Evolutionary conservation across 2,797 vertebrate genomes (phyloP).

Genomic region (Rhynchotus rufescens): DNA sequence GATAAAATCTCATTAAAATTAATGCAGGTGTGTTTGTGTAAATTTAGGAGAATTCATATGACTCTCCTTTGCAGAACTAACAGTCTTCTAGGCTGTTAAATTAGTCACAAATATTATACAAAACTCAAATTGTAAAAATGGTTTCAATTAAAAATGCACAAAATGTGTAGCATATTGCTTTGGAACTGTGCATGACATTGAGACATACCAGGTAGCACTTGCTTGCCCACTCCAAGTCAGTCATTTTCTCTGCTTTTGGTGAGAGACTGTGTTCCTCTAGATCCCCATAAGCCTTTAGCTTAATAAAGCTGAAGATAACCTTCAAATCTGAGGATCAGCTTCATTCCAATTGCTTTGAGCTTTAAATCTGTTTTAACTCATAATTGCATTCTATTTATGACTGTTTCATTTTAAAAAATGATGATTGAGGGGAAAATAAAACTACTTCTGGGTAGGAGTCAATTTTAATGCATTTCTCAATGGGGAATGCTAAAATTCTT

Average conservation of each 20-base stretch:
- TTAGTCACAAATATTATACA: not conserved
- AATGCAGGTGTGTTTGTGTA: not conserved
- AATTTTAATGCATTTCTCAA: not conserved
- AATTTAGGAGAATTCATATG: not conserved
- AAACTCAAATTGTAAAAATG: not conserved
- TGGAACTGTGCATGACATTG: not conserved
- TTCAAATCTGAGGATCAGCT: not conserved
- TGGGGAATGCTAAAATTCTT: not conserved
- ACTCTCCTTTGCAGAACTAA: accelerated
- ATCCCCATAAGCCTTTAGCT: not conserved
- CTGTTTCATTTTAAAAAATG: not conserved
- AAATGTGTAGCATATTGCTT: not conserved
- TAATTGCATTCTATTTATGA: not conserved
- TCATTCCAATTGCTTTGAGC: not conserved
- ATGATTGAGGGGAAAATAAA: not conserved
- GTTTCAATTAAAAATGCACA: not conserved
- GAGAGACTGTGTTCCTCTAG: not conserved
- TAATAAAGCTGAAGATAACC: slow-evolving; percentile 7
- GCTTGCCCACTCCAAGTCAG: not conserved
- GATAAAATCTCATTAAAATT: not conserved
- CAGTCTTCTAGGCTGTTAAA: not conserved
- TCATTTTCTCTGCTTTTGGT: not conserved
- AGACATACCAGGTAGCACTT: accelerated
- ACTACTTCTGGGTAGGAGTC: not conserved
- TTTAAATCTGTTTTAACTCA: not conserved